Conservation (phyloP, 2,888 invertebrate genomes). For the Urechis unicinctus region DNA sequence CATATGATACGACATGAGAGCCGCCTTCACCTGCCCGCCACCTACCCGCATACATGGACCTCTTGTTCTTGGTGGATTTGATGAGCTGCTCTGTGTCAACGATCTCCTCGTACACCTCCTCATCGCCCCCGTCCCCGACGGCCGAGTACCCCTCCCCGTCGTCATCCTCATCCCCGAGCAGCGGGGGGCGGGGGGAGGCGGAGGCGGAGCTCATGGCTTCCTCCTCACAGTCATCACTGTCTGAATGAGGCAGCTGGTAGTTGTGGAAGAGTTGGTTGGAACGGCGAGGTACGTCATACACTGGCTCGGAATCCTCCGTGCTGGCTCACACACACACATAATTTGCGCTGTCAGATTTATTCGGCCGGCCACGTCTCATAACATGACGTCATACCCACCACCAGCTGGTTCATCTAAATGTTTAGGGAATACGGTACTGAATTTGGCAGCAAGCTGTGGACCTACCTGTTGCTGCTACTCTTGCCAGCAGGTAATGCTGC, state of each 20-base stretch:
- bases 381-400: no score
- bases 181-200: not conserved
- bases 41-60: constrained; percentile 58
- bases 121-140: not conserved
- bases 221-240: constrained; percentile 28
- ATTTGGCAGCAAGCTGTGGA: no score
- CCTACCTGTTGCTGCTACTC: no score
- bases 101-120: not conserved
- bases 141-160: not conserved
- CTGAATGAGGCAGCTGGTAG: no score
- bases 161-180: no score
- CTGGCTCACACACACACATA: not conserved
- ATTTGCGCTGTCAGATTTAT: no score
- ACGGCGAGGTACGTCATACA: constrained; percentile 61
- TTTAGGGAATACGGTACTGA: no score
- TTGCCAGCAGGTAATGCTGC: constrained; percentile 4
- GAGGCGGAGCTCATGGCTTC: constrained; percentile 38
- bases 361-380: no score
- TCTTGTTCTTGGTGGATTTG: constrained; percentile 16
- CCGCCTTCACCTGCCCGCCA: no score
- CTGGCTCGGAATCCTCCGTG: constrained; percentile 45
- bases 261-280: constrained; percentile 31
- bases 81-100: constrained; percentile 17
- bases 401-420: no score
- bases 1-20: no score